Evolutionary conservation across 92 coral and sea anemone genomes (phyloP).

Genomic region (Pocillopora meandrina): DNA sequence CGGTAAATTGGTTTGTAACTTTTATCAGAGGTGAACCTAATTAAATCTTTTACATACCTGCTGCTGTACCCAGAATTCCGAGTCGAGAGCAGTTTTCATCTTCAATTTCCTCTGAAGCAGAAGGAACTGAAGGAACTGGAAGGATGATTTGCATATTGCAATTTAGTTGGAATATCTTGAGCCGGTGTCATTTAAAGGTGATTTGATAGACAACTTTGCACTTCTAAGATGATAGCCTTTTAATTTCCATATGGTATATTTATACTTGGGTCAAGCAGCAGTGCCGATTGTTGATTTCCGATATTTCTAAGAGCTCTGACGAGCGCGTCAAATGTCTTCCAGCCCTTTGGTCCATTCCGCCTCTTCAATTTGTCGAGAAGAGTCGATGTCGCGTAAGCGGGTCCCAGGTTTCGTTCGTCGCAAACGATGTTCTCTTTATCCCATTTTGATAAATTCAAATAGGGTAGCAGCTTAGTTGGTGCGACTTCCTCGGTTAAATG

Average conservation of each 20-base stretch:
- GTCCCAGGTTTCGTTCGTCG: slow-evolving; percentile 44
- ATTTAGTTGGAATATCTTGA: neutral
- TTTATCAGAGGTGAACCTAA: neutral
- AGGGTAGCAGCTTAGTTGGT: slow-evolving; percentile 37
- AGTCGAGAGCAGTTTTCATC: slow-evolving; percentile 32
- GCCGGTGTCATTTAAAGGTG: neutral
- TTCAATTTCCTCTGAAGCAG: neutral
- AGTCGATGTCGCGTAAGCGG: slow-evolving; percentile 19
- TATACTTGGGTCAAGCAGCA: slow-evolving; percentile 52
- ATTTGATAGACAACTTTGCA: no score
- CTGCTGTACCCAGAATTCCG: slow-evolving; percentile 40
- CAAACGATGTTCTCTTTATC: slow-evolving; percentile 44
- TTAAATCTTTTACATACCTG: slow-evolving; percentile 8
- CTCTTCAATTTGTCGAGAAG: slow-evolving; percentile 40
- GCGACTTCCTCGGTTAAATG: slow-evolving; percentile 40
- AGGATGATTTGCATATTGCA: neutral
- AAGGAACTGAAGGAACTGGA: slow-evolving; percentile 7
- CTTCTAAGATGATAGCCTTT: no score
- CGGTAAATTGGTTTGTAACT: neutral
- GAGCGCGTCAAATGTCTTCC: slow-evolving; percentile 30
- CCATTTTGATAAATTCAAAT: slow-evolving; percentile 19
- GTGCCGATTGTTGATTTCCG: slow-evolving; percentile 45
- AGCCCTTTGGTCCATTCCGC: slow-evolving; percentile 22
- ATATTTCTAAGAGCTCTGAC: slow-evolving; percentile 52
- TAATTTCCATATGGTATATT: neutral